Evolutionary conservation across 2,113 vertebrate species (phyloP).

Genomic region (Alces alces): DNA sequence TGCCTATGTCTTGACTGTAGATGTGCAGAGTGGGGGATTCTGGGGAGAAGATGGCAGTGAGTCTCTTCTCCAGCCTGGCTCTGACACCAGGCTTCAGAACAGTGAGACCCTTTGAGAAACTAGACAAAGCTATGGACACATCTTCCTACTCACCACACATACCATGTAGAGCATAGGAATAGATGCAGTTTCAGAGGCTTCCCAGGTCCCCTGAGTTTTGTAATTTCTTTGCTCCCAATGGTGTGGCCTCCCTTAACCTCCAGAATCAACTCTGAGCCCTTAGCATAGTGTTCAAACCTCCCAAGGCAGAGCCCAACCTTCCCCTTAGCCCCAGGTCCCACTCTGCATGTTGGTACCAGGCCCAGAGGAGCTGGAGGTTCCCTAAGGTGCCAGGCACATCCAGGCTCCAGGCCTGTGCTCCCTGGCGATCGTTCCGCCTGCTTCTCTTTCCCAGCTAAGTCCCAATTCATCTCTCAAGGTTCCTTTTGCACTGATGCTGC

Average conservation of each 20-base stretch:
- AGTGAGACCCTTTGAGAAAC: neutral
- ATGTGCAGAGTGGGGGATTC: neutral
- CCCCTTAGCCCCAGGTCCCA: neutral
- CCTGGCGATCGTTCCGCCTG: accelerated
- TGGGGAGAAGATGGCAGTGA: neutral
- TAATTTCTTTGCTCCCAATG: neutral
- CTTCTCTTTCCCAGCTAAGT: neutral
- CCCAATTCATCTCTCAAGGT: neutral
- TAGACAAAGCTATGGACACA: neutral
- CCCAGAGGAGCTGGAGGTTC: neutral
- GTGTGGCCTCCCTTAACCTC: neutral
- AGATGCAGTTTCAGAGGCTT: neutral
- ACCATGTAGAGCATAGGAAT: neutral
- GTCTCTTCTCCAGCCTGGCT: neutral
- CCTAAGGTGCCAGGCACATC: neutral
- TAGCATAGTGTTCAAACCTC: neutral
- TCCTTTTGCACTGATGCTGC: neutral
- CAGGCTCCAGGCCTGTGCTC: neutral
- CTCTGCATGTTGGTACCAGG: neutral
- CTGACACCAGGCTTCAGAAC: neutral
- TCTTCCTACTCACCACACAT: neutral
- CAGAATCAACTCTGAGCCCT: neutral
- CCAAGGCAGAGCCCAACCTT: too few relatives aligned
- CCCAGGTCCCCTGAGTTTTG: neutral
- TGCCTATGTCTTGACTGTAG: neutral